A percentile compares a stretch with the other conserved stretches of the same genome.
Conservation (phyloP, 2,888 invertebrate genomes). For the Phytoseiulus persimilis region DNA sequence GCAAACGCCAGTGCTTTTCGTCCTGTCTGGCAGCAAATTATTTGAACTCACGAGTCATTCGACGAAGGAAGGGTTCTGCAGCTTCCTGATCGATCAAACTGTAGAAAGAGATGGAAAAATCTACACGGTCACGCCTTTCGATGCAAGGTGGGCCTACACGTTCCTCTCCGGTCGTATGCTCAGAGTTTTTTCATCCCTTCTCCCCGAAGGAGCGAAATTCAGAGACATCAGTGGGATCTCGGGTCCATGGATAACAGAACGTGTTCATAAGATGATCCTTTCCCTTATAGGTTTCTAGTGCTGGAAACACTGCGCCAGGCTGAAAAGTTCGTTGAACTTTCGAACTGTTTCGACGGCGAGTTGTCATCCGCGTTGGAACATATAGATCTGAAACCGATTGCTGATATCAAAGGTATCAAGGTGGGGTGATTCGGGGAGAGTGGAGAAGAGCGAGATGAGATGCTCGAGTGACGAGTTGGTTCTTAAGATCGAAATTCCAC, state of each 20-base stretch:
- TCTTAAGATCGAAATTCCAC: neutral
- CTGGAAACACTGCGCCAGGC: neutral
- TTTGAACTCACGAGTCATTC: constrained; percentile 25
- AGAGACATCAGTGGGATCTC: too few species aligned
- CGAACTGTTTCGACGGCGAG: constrained; percentile 18
- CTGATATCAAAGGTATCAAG: constrained; percentile 21
- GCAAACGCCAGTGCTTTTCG: neutral
- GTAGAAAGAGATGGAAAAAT: constrained; percentile 17
- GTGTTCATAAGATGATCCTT: too few species aligned
- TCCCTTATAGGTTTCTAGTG: constrained; percentile 1
- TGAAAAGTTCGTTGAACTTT: constrained; percentile 20
- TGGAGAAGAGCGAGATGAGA: neutral
- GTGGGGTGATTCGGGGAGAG: neutral
- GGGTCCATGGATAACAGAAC: too few species aligned
- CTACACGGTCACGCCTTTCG: neutral
- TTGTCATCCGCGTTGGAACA: neutral
- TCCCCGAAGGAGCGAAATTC: too few species aligned
- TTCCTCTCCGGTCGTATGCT: too few species aligned
- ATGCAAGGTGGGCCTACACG: neutral
- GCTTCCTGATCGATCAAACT: constrained; percentile 19
- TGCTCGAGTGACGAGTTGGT: neutral
- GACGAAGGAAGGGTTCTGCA: constrained; percentile 14
- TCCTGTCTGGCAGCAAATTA: neutral
- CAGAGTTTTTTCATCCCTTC: too few species aligned
- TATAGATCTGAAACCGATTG: neutral